Evolutionary conservation across 2,888 invertebrate genomes (phyloP).

Genomic region (Hyppa rectilinea): DNA sequence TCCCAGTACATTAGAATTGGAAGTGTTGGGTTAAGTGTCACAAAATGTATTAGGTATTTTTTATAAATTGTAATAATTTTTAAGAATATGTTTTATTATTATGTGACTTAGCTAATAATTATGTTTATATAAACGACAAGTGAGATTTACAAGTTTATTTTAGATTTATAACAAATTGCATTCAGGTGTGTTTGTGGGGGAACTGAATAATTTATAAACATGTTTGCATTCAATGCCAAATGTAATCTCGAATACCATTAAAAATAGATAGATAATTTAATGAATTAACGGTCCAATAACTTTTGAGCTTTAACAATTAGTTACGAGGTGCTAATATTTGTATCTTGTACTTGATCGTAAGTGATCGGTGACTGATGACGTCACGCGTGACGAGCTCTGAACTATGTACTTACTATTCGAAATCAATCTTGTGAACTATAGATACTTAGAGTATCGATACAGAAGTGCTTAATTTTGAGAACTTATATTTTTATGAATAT

Average conservation of each 20-base stretch:
- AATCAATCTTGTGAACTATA: conserved; percentile 69
- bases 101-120: conserved; percentile 69
- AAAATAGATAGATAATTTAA: conserved; percentile 49
- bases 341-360: conserved; percentile 77
- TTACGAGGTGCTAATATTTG: conserved; percentile 75
- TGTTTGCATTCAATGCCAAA: conserved; percentile 66
- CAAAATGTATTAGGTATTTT: conserved; percentile 73
- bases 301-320: conserved; percentile 67
- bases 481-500: conserved; percentile 63
- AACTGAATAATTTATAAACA: conserved; percentile 56
- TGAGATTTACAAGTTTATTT: conserved; percentile 73
- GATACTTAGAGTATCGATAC: conserved; percentile 62
- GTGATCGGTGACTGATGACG: conserved; percentile 53
- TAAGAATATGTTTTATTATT: conserved; percentile 76
- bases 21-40: conserved; percentile 60
- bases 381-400: conserved; percentile 47
- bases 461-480: conserved; percentile 70
- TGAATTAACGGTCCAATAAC: conserved; percentile 69
- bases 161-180: conserved; percentile 61
- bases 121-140: conserved; percentile 77
- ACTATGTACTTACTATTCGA: conserved; percentile 65
- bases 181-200: conserved; percentile 54
- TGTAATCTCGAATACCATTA: conserved; percentile 66
- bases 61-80: conserved; percentile 69
- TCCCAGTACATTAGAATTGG: conserved; percentile 31